Conservation (phyloP, 2,113 vertebrate genomes). For the Odocoileus hemionus region DNA sequence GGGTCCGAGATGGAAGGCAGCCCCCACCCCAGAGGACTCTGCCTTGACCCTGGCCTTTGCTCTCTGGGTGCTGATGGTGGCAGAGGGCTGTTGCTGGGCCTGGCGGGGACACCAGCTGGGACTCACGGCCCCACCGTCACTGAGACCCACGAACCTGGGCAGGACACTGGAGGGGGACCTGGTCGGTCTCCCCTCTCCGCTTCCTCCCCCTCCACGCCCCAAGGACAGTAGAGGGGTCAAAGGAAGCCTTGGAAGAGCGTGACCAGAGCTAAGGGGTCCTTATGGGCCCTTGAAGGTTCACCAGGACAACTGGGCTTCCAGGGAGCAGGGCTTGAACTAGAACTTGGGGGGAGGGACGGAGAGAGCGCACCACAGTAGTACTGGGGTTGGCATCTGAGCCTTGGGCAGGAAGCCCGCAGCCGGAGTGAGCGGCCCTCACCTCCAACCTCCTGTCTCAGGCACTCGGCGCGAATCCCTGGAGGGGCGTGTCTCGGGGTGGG, state of each 20-base stretch:
- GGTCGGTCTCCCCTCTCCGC: background rate
- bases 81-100: background rate
- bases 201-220: background rate
- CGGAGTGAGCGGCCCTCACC: too few relatives aligned
- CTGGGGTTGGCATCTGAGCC: background rate
- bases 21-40: background rate
- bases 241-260: background rate
- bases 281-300: background rate
- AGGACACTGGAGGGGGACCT: too few relatives aligned
- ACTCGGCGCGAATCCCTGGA: rapidly evolving
- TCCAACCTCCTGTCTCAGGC: too few relatives aligned
- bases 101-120: background rate
- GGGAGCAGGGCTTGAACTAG: background rate
- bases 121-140: background rate
- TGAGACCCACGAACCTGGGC: background rate
- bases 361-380: too few relatives aligned
- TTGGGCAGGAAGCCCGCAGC: background rate
- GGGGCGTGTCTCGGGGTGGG: background rate
- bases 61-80: background rate
- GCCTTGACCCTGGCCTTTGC: background rate
- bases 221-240: background rate
- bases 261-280: too few relatives aligned
- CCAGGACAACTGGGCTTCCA: background rate
- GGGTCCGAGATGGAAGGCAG: background rate
- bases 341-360: rapidly evolving